Percentiles rank a stretch among this genome's conserved stretches.
These are phyloP conservation scores for Pseudomyrmex flavicornis DNA, from an alignment of 1,140 invertebrate genomes.

Conservation along the genomic window DNA sequence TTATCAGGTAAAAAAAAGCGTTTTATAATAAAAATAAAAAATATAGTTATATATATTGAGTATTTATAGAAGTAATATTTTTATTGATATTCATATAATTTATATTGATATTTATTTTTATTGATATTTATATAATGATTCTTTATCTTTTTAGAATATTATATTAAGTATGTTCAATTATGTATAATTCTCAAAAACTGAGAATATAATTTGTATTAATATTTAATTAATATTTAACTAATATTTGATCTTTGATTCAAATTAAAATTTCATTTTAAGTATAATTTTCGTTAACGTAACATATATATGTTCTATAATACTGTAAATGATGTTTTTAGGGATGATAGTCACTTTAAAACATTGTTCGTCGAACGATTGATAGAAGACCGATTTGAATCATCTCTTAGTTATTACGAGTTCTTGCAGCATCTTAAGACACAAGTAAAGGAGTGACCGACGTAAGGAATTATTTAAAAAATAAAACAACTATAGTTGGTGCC, in stretches of 20 bases:
- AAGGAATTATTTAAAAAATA: slow-evolving; percentile 43
- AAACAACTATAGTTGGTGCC: slow-evolving; percentile 11
- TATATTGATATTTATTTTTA: slow-evolving; percentile 7
- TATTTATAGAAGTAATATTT: neutral
- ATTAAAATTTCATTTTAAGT: too few relatives aligned
- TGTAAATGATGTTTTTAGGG: slow-evolving; percentile 87
- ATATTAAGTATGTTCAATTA: too few relatives aligned
- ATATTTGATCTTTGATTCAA: too few relatives aligned
- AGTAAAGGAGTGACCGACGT: slow-evolving; percentile 89
- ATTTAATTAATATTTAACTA: too few relatives aligned
- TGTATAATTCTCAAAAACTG: too few relatives aligned
- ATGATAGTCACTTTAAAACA: slow-evolving; percentile 93
- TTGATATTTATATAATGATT: neutral
- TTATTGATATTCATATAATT: slow-evolving; percentile 3
- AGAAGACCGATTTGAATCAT: slow-evolving; percentile 97
- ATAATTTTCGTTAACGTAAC: too few relatives aligned
- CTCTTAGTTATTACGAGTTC: slow-evolving; percentile 99
- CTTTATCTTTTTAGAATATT: too few relatives aligned
- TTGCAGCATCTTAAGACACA: slow-evolving; percentile 97
- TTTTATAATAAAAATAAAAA: too few relatives aligned
- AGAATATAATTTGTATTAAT: too few relatives aligned
- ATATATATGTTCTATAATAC: neutral
- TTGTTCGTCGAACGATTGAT: slow-evolving; percentile 95
- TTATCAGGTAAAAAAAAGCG: slow-evolving; percentile 90
- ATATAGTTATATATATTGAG: neutral